phyloP scores from a whole-genome alignment of 1,140 invertebrate genomes.

The Metopolophium dirhodum region DNA sequence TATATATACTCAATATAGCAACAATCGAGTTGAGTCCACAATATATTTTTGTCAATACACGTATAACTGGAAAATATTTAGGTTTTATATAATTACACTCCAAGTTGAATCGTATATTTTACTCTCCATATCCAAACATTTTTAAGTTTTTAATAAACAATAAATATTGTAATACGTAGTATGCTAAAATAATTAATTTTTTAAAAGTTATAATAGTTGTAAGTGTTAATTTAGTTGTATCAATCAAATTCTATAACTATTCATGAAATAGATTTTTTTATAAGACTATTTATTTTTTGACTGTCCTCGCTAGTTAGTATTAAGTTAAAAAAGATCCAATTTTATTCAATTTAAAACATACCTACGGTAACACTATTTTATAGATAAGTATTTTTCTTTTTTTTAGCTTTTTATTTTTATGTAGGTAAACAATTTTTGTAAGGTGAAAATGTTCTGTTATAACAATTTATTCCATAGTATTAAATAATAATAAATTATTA shows the following conservation, averaged over 20 bases:
- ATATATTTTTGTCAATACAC: too few species aligned
- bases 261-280: not conserved
- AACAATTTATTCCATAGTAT: not conserved
- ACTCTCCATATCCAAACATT: too few species aligned
- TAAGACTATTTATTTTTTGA: not conserved
- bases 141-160: too few species aligned
- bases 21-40: too few species aligned
- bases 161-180: too few species aligned
- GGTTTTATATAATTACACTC: too few species aligned
- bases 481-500: not conserved
- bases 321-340: not conserved
- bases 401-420: not conserved
- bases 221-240: not conserved
- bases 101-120: too few species aligned
- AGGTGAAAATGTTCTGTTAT: not conserved
- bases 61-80: too few species aligned
- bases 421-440: not conserved
- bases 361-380: not conserved
- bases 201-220: too few species aligned
- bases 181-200: not conserved
- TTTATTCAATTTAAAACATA: not conserved
- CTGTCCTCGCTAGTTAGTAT: not conserved
- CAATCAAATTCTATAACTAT: not conserved
- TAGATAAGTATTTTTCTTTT: not conserved
- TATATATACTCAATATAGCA: too few species aligned